Percentiles rank a stretch among this genome's conserved stretches.
Evolutionary conservation across 2,113 vertebrate species (phyloP).

Genomic region (Chionodraco myersi): DNA sequence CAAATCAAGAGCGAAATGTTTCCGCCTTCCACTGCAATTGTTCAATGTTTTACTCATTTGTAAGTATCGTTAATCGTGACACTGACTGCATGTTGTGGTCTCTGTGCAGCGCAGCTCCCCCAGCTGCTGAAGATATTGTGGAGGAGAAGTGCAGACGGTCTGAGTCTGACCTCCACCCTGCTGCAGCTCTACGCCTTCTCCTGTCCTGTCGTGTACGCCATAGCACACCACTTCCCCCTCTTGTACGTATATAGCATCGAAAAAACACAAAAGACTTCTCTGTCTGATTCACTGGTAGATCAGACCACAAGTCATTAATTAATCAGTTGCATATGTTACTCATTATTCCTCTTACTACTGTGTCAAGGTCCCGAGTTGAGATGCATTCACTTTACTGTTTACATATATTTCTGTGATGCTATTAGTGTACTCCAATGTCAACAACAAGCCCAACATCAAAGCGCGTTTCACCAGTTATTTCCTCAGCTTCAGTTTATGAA

Average conservation of each 20-base stretch:
- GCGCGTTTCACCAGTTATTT: not conserved
- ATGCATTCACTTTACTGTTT: not conserved
- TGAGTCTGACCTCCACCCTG: constrained; percentile 81
- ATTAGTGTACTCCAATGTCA: too few relatives aligned
- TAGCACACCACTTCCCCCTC: constrained; percentile 84
- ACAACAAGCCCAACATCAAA: not conserved
- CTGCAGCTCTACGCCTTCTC: constrained; percentile 85
- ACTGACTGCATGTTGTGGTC: not conserved
- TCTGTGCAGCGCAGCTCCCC: constrained; percentile 74
- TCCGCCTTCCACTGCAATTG: too few relatives aligned
- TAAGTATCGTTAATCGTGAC: not conserved
- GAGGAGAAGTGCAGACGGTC: constrained; percentile 82
- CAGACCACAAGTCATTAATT: not conserved
- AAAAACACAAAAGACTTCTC: not conserved
- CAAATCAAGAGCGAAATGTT: too few relatives aligned
- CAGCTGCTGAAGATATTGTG: constrained; percentile 86
- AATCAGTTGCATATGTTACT: too few relatives aligned
- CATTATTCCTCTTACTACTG: too few relatives aligned
- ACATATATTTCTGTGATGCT: not conserved
- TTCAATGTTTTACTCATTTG: not conserved
- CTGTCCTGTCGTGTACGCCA: constrained; percentile 84
- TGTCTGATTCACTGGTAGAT: not conserved
- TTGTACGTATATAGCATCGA: constrained; percentile 73
- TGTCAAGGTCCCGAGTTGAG: too few relatives aligned
- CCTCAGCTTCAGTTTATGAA: not conserved